Percentiles rank a stretch among this genome's conserved stretches.
These are phyloP conservation scores for Athene noctua DNA, from an alignment of 2,113 vertebrate species.

Conservation along the genomic window DNA sequence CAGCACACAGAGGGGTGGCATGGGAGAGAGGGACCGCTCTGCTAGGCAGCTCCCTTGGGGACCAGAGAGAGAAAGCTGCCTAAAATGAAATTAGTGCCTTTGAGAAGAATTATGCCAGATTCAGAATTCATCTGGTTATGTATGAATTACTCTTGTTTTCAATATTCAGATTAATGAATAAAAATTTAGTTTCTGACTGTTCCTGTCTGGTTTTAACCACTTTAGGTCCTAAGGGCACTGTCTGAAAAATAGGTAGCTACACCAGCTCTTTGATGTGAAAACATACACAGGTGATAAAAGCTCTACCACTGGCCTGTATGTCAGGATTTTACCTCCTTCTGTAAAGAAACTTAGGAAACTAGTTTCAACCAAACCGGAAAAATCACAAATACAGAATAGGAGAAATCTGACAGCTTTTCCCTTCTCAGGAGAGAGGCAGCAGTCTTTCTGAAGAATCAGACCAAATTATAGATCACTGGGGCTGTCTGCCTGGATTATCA, in stretches of 20 bases:
- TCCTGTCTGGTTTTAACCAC: background rate
- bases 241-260: background rate
- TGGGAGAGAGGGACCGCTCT: background rate
- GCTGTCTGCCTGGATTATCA: background rate
- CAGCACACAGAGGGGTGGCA: background rate
- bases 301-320: background rate
- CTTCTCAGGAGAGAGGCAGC: background rate
- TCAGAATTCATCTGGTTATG: background rate
- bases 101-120: background rate
- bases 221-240: background rate
- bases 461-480: background rate
- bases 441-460: background rate
- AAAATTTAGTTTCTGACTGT: background rate
- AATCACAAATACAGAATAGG: background rate
- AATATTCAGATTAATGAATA: background rate
- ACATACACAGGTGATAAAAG: background rate
- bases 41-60: background rate
- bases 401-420: background rate
- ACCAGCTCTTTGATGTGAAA: background rate
- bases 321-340: background rate
- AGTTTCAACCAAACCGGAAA: background rate
- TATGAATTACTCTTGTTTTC: background rate
- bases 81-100: background rate
- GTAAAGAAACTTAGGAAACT: background rate
- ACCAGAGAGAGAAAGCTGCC: background rate